These are phyloP conservation scores for Percopsis omiscomaycus DNA, from an alignment of 2,797 vertebrate species.

Conservation along the genomic window DNA sequence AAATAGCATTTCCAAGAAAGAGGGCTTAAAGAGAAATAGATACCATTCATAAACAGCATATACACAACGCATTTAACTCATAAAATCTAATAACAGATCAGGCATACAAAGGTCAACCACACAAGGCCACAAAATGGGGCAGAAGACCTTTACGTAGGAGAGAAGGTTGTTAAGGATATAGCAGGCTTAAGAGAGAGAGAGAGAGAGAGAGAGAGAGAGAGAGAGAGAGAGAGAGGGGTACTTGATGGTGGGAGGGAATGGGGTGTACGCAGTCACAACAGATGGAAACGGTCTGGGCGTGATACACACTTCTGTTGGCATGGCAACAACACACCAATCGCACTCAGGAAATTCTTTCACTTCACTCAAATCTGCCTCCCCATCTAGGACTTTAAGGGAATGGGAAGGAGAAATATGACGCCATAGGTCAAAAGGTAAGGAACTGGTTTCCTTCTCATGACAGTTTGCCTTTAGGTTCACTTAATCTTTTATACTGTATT, in stretches of 20 bases:
- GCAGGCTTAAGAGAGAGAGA: background rate
- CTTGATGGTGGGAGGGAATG: too few species aligned
- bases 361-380: too few species aligned
- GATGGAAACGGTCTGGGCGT: too few species aligned
- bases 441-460: background rate
- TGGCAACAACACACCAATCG: too few species aligned
- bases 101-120: background rate
- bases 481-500: background rate
- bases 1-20: constrained; percentile 10
- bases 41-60: background rate
- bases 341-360: too few species aligned
- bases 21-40: background rate
- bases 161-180: background rate
- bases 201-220: background rate
- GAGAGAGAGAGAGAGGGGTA: background rate
- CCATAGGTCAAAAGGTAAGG: background rate
- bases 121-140: background rate
- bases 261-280: too few species aligned
- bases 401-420: too few species aligned
- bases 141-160: background rate
- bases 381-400: too few species aligned
- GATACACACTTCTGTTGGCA: too few species aligned
- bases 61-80: background rate
- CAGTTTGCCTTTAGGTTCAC: background rate
- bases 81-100: too few species aligned